A percentile compares a stretch with the other conserved stretches of the same genome.
Conservation (phyloP, 1,140 invertebrate genomes). For the Heliconius eleuchia region DNA sequence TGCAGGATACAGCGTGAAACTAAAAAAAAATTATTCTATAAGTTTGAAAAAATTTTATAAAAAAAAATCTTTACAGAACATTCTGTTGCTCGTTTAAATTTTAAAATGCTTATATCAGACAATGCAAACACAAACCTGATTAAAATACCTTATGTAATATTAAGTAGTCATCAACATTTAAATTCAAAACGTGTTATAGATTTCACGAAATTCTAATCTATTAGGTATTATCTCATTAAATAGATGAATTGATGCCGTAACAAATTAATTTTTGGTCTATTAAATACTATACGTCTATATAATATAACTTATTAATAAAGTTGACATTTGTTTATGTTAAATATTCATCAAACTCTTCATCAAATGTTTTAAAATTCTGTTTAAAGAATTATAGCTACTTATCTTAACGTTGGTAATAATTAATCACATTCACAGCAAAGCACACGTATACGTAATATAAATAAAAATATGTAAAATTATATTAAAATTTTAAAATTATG, state of each 20-base stretch:
- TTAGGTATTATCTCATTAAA: conserved; percentile 2
- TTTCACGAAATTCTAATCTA: not conserved
- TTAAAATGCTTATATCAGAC: not conserved
- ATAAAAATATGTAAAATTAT: no score
- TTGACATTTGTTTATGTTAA: not conserved
- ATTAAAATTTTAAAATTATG: no score
- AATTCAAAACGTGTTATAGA: not conserved
- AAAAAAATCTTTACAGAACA: not conserved
- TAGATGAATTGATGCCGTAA: not conserved
- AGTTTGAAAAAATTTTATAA: not conserved
- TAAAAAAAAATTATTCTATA: not conserved
- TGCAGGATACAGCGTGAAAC: no score
- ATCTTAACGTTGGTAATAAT: no score
- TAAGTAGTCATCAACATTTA: not conserved
- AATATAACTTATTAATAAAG: not conserved
- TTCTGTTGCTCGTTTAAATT: not conserved
- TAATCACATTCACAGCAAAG: no score
- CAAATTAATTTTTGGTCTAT: not conserved
- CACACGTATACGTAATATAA: no score
- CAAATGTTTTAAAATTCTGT: not conserved
- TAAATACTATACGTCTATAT: not conserved
- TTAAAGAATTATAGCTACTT: not conserved
- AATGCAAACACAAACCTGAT: not conserved
- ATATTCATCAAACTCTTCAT: not conserved
- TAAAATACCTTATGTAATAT: not conserved